A percentile compares a stretch with the other conserved stretches of the same genome.
phyloP scores from a whole-genome alignment of 2,888 invertebrate species.

The Xylocampa areola region DNA sequence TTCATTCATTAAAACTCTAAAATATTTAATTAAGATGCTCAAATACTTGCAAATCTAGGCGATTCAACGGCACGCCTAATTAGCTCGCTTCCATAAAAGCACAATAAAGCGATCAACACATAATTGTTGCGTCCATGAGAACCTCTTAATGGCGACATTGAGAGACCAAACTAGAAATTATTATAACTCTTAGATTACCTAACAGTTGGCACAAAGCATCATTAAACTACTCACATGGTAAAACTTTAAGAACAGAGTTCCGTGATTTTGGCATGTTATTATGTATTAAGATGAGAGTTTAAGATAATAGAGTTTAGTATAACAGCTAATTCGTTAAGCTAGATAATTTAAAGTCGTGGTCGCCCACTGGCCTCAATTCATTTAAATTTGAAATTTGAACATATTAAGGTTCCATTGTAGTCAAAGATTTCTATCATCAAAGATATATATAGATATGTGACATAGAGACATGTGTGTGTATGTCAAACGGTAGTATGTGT shows the following conservation, averaged over 20 bases:
- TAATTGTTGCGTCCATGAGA: conserved; percentile 38
- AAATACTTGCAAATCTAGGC: not conserved
- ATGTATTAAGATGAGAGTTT: conserved; percentile 33
- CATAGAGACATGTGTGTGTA: no score
- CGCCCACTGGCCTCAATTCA: no score
- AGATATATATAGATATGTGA: no score
- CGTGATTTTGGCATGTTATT: conserved; percentile 24
- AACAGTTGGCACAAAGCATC: conserved; percentile 19
- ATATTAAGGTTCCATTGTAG: no score
- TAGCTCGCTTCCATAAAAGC: conserved; percentile 18
- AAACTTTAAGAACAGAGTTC: conserved; percentile 28
- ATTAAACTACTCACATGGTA: conserved; percentile 26
- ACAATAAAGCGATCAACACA: conserved; percentile 32
- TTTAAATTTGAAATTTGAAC: no score
- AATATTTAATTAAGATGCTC: no score
- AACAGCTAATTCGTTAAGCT: conserved; percentile 5
- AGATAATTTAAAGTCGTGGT: not conserved
- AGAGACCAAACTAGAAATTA: conserved; percentile 28
- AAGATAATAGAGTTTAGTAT: conserved; percentile 4
- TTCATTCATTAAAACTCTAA: no score
- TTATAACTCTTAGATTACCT: conserved; percentile 16
- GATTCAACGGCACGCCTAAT: conserved; percentile 18
- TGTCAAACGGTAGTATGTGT: no score
- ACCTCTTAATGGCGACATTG: conserved; percentile 18
- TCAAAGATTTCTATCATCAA: no score